These are phyloP conservation scores for Dolichomitus sp. DNA, from an alignment of 2,888 invertebrate genomes.

Conservation along the genomic window DNA sequence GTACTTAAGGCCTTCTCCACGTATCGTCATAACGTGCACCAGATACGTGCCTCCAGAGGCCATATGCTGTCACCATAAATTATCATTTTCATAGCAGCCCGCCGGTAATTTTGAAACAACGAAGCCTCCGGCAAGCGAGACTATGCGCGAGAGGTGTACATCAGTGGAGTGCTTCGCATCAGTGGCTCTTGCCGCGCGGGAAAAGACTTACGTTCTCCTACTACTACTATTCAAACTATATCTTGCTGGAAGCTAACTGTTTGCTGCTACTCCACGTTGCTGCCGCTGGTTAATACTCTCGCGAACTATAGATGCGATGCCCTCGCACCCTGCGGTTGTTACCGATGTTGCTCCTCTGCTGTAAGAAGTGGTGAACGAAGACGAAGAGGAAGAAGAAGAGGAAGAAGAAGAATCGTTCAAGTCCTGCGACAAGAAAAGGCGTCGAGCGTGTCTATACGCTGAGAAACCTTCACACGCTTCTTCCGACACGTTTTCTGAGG, in stretches of 20 bases:
- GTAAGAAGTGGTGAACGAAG: neutral
- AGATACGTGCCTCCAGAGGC: slow-evolving; percentile 79
- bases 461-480: slow-evolving; percentile 14
- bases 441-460: slow-evolving; percentile 14
- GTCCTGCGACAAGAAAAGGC: slow-evolving; percentile 33
- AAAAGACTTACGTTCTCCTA: slow-evolving; percentile 17
- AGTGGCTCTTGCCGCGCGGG: slow-evolving; percentile 16
- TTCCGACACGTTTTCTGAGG: neutral
- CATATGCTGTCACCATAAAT: slow-evolving; percentile 80
- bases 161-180: slow-evolving; percentile 49
- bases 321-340: slow-evolving; percentile 52
- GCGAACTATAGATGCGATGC: slow-evolving; percentile 38
- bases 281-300: slow-evolving; percentile 28
- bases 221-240: slow-evolving; percentile 33
- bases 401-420: slow-evolving; percentile 35
- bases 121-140: slow-evolving; percentile 58
- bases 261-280: slow-evolving; percentile 43
- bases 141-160: slow-evolving; percentile 23
- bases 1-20: slow-evolving; percentile 49
- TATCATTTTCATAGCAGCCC: slow-evolving; percentile 82
- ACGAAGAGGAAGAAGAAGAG: slow-evolving; percentile 6
- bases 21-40: slow-evolving; percentile 75
- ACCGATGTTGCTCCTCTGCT: slow-evolving; percentile 32
- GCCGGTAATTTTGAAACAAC: slow-evolving; percentile 77
- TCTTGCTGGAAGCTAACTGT: slow-evolving; percentile 21